A percentile compares a stretch with the other conserved stretches of the same genome.
Evolutionary conservation across 2,113 vertebrate genomes (phyloP).

Genomic region (Phyllostomus discolor): DNA sequence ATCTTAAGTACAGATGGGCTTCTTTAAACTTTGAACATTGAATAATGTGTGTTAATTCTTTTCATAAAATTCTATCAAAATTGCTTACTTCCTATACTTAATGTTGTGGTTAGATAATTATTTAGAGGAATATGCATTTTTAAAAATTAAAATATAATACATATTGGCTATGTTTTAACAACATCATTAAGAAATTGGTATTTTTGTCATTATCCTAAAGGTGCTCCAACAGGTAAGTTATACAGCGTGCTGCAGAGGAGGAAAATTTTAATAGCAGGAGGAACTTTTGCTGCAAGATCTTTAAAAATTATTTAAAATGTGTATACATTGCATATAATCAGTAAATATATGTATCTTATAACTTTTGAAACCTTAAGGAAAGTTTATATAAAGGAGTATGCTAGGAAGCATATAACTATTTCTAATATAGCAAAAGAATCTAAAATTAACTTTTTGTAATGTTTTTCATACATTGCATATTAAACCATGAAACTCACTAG

Average conservation of each 20-base stretch:
- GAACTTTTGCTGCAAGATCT: background rate
- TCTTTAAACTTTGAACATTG: background rate
- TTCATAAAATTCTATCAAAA: background rate
- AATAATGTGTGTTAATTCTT: background rate
- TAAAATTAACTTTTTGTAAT: background rate
- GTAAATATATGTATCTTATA: background rate
- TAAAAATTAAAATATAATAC: background rate
- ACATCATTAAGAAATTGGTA: background rate
- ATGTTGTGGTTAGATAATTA: background rate
- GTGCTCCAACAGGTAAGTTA: background rate
- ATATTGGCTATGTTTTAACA: background rate
- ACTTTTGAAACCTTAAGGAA: background rate
- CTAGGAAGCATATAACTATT: background rate
- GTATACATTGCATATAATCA: background rate
- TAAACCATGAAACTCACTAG: background rate
- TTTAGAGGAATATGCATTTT: background rate
- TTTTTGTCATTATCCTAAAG: background rate
- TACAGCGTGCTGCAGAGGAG: background rate
- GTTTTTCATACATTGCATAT: background rate
- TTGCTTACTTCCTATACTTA: background rate
- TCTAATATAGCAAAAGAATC: background rate
- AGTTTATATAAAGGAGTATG: background rate
- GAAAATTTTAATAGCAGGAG: background rate
- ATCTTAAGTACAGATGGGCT: background rate
- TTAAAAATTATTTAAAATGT: background rate